Evolutionary conservation across 2,797 vertebrate genomes (phyloP).

Genomic region (Sebastes ruberrimus): DNA sequence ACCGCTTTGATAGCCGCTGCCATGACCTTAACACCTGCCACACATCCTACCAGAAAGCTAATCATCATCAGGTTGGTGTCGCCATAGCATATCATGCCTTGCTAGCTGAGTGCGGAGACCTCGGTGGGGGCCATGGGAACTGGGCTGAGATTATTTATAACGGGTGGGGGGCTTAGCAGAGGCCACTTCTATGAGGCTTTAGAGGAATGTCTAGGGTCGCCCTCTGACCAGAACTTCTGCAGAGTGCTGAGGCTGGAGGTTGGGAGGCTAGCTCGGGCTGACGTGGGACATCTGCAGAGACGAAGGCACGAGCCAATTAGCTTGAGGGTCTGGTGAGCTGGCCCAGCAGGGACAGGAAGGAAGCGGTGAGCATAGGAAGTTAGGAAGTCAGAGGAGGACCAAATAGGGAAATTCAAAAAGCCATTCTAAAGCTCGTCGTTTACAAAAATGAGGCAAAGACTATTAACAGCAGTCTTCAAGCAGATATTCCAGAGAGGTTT

Average conservation of each 20-base stretch:
- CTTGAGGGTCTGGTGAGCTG: conserved; percentile 43
- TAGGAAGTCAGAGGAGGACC: conserved; percentile 54
- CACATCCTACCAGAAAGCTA: not conserved
- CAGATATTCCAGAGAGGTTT: conserved; percentile 26
- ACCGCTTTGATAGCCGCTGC: conserved; percentile 6
- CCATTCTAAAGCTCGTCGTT: conserved; percentile 9
- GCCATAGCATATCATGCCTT: conserved; percentile 12
- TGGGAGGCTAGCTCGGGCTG: conserved; percentile 50
- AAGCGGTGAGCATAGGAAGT: conserved; percentile 59
- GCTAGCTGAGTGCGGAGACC: conserved; percentile 38
- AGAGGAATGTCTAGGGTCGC: conserved; percentile 81
- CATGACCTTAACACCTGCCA: conserved; percentile 13
- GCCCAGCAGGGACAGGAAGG: conserved; percentile 63
- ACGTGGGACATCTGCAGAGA: conserved; percentile 71
- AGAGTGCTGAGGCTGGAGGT: conserved; percentile 47
- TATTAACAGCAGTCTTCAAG: not conserved
- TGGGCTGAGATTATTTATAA: conserved; percentile 81
- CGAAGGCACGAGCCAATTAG: conserved; percentile 53
- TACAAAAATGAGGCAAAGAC: not conserved
- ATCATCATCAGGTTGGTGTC: conserved; percentile 9
- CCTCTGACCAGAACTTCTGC: conserved; percentile 64
- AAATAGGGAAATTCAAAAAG: conserved; percentile 53
- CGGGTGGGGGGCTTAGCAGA: conserved; percentile 56
- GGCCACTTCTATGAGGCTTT: conserved; percentile 71
- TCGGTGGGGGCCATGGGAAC: conserved; percentile 82